These are phyloP conservation scores for Peromyscus maniculatus DNA, from an alignment of 2,113 vertebrate species.

Conservation along the genomic window DNA sequence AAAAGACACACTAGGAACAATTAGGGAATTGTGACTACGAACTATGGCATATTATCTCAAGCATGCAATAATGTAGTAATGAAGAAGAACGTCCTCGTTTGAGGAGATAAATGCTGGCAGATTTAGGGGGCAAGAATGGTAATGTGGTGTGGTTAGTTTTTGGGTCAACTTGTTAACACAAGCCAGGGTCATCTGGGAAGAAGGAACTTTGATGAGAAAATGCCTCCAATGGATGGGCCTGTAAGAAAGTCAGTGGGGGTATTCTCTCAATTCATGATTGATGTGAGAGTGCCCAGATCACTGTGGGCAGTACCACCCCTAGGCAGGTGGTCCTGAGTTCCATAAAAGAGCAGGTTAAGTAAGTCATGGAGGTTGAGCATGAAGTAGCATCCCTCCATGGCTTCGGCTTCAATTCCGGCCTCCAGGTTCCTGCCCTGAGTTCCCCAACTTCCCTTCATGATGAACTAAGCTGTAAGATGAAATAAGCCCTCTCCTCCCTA, in stretches of 20 bases:
- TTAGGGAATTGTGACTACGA: neutral
- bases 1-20: neutral
- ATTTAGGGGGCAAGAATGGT: neutral
- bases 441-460: neutral
- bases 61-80: neutral
- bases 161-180: neutral
- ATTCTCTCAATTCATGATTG: neutral
- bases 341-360: neutral
- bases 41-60: neutral
- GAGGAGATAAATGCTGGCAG: neutral
- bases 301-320: neutral
- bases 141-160: neutral
- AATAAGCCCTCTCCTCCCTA: neutral
- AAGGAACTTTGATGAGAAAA: neutral
- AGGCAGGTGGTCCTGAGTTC: neutral
- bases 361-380: neutral
- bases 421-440: neutral
- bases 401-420: neutral
- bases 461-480: neutral
- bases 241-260: neutral
- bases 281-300: neutral
- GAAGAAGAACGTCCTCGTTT: neutral
- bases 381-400: neutral
- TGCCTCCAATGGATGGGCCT: neutral
- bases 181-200: neutral